phyloP scores from a whole-genome alignment of 2,888 invertebrate species.

The Xanthia icteritia region DNA sequence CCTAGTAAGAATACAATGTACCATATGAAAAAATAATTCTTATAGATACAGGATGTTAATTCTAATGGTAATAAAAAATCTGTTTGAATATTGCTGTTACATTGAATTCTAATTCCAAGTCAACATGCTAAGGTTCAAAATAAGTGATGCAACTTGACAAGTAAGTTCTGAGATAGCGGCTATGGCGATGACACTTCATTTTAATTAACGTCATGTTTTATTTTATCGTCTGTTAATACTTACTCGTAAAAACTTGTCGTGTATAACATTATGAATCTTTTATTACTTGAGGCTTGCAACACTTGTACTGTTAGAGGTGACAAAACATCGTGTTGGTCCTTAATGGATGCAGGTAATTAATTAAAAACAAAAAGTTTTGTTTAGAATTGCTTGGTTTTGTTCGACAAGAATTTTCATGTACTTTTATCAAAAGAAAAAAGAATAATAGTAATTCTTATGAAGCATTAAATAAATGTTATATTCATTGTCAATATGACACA shows the following conservation, averaged over 20 bases:
- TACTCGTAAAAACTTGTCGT: constrained; percentile 49
- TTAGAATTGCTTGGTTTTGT: background rate
- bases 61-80: background rate
- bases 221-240: constrained; percentile 54
- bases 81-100: background rate
- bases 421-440: too few species aligned
- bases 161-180: constrained; percentile 20
- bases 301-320: constrained; percentile 41
- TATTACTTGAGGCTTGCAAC: constrained; percentile 48
- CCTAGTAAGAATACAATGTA: background rate
- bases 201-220: constrained; percentile 49
- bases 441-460: background rate
- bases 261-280: constrained; percentile 49
- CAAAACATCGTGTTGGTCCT: constrained; percentile 28
- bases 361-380: background rate
- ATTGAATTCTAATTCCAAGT: background rate
- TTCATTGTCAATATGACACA: background rate
- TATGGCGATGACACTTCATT: constrained; percentile 34
- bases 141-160: constrained; percentile 8
- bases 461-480: background rate
- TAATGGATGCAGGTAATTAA: background rate
- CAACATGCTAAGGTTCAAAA: constrained; percentile 29
- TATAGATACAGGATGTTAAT: background rate
- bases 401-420: background rate
- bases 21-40: background rate